phyloP scores from a whole-genome alignment of 2,113 vertebrate species.

The Phrynosoma blainvillii region DNA sequence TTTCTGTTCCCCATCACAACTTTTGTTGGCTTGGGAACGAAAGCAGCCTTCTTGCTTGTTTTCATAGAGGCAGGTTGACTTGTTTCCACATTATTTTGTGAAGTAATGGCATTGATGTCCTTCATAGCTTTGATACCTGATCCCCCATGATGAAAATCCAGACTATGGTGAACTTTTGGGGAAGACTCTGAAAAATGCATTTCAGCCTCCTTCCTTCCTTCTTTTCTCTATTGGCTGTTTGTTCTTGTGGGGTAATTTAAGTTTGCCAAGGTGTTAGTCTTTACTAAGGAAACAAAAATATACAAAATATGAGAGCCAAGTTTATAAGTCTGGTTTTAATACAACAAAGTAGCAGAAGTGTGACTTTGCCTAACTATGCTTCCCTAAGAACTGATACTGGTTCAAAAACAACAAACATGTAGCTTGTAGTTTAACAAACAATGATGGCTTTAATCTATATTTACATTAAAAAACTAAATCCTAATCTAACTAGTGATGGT shows the following conservation, averaged over 20 bases:
- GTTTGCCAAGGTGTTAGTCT: no score
- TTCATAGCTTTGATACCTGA: background rate
- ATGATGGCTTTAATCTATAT: no score
- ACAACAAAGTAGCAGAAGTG: no score
- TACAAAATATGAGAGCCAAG: no score
- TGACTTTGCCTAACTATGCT: no score
- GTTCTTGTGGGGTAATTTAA: background rate
- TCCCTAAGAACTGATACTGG: no score
- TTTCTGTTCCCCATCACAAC: background rate
- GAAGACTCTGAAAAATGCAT: background rate
- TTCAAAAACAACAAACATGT: no score
- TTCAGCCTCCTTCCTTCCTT: background rate
- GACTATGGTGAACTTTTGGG: background rate
- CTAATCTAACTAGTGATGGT: no score
- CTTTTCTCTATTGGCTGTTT: background rate
- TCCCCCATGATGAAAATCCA: background rate
- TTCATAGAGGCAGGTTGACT: background rate
- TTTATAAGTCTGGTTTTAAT: no score
- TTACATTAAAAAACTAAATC: no score
- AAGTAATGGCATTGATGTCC: background rate
- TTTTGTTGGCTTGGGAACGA: background rate
- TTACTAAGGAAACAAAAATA: no score
- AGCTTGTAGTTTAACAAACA: no score
- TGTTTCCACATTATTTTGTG: background rate
- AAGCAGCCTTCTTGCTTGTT: background rate